Base-by-base conservation (phyloP, 2,888 invertebrate species). In the Euphydryas editha region DNA sequence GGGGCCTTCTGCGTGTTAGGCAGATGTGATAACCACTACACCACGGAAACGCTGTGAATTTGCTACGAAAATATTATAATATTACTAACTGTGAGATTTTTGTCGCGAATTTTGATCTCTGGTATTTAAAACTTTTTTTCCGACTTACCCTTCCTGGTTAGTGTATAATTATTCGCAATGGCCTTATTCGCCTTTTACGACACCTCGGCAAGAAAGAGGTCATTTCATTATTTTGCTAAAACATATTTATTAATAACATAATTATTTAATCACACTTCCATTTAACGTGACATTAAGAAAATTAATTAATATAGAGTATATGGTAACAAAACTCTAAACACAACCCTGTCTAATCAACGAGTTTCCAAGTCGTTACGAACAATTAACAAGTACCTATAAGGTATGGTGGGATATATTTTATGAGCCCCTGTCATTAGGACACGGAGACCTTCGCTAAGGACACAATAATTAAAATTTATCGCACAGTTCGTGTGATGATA, bases 21-120 rank as follows among this genome's bases (percentile, higher is more conserved):
- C 96, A 96, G 96, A 96, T 95, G 96, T 96, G 96, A 96, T 96
- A 96, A 96, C 96, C 96, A 95, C 96, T 96, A 96, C 96, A 96
- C 96, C 95, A 96, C 96, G 95, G 95, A 96, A 96, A 95, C 95
- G 36, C 49, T 56, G 13, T 8, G 1, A 5, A 1, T 0, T 0
- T 13, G 13, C 0, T 47, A 13, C 5, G 11, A 47, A 47, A 47
- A 47, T 11, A 39, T 10, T 39, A 39, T 39, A 1, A 39, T 10
- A 13, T 1, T 39, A 30, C 30, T 30, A 30, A 7, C 8, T 5
- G 8, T 30, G 4, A 30, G 6, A 15, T n/a, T 1, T 42, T 42
- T 5, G 15, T 42, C n/a, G n/a, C n/a, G n/a, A n/a, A n/a, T n/a
- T n/a, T n/a, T n/a, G n/a, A n/a, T n/a, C n/a, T n/a, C n/a, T 42